Conservation (phyloP, 2,113 vertebrate genomes). For the Lontra canadensis region DNA sequence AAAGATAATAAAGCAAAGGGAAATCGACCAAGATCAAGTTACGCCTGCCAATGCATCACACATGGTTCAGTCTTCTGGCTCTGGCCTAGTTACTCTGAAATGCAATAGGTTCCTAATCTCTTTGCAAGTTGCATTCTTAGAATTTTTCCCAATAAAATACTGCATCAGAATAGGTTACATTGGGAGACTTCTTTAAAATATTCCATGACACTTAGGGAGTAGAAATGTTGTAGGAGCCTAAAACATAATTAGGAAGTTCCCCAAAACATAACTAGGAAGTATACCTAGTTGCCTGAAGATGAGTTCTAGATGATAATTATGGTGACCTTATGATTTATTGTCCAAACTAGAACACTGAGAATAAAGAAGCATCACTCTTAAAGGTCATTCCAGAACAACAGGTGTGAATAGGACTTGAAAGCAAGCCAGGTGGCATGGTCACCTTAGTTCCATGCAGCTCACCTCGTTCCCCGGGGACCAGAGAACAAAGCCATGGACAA, state of each 20-base stretch:
- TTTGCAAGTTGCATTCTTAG: constrained; percentile 31
- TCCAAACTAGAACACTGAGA: constrained; percentile 19
- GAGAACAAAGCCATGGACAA: constrained; percentile 13
- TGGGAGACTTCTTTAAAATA: background rate
- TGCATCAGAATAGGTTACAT: background rate
- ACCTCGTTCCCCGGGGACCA: background rate
- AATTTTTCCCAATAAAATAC: background rate
- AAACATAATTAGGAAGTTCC: constrained; percentile 43
- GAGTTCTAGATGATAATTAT: background rate
- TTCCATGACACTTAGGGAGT: background rate
- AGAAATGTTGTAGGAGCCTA: constrained; percentile 52
- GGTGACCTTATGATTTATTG: background rate
- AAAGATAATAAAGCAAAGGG: background rate
- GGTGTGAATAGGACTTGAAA: background rate
- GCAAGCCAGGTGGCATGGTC: background rate
- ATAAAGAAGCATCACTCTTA: background rate
- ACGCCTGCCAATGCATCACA: background rate
- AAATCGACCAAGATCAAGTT: background rate
- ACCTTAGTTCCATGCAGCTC: background rate
- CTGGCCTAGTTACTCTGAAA: background rate
- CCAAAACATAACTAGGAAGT: background rate
- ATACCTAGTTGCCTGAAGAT: background rate
- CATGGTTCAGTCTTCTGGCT: background rate
- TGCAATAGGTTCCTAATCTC: background rate
- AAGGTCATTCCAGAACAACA: background rate